Evolutionary conservation across 1,140 invertebrate species (phyloP).

Genomic region (Pentalonia nigronervosa): DNA sequence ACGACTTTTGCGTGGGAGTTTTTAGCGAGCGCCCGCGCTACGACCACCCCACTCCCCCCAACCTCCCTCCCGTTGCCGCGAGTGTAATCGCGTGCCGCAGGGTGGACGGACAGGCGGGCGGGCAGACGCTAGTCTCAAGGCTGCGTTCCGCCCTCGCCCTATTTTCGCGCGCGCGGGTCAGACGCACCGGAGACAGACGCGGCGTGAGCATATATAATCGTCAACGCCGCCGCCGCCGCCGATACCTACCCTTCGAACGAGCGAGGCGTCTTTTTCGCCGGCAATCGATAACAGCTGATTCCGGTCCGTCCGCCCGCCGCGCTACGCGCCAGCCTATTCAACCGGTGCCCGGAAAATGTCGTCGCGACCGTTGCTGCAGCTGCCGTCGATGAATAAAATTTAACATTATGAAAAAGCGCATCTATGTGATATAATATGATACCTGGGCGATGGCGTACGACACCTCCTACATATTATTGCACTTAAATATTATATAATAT

Average conservation of each 20-base stretch:
- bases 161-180: constrained; percentile 32
- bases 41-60: too few relatives aligned
- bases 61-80: too few relatives aligned
- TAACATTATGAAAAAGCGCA: background rate
- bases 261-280: constrained; percentile 3
- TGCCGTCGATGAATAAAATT: background rate
- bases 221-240: background rate
- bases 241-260: background rate
- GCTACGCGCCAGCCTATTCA: constrained; percentile 39
- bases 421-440: too few relatives aligned
- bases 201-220: background rate
- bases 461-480: background rate
- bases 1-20: constrained; percentile 34
- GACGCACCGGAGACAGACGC: constrained; percentile 29
- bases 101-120: background rate
- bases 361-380: background rate
- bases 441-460: background rate
- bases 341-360: constrained; percentile 49
- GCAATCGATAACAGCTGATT: constrained; percentile 57
- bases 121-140: constrained; percentile 56
- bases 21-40: background rate
- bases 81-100: background rate
- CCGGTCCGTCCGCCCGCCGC: background rate
- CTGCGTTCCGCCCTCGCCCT: constrained; percentile 53
- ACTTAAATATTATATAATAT: background rate